Evolutionary conservation across 2,113 vertebrate species (phyloP).

Genomic region (Dipodomys stephensi): DNA sequence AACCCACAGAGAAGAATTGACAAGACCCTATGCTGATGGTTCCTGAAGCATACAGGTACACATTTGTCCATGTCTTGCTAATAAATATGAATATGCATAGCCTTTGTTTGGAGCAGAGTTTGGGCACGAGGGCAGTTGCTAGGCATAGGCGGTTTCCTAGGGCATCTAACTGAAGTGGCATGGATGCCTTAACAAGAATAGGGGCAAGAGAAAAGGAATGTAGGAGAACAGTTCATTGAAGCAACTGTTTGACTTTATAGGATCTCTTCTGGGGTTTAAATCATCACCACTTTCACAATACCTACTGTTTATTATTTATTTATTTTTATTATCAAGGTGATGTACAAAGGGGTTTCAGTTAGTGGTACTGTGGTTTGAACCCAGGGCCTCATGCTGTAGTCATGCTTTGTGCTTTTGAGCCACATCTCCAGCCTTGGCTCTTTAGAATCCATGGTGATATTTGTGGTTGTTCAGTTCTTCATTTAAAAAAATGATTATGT

Average conservation of each 20-base stretch:
- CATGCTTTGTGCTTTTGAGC: too few relatives aligned
- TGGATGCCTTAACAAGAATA: not conserved
- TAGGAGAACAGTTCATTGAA: not conserved
- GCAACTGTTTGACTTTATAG: not conserved
- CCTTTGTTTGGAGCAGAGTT: not conserved
- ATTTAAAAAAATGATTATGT: slow-evolving; percentile 43
- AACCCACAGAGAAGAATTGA: not conserved
- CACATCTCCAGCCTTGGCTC: not conserved
- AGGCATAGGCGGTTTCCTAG: not conserved
- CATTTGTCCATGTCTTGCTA: not conserved
- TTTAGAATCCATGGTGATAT: not conserved
- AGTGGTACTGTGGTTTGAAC: too few relatives aligned
- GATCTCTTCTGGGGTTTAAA: not conserved
- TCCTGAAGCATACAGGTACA: not conserved
- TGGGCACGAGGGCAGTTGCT: not conserved
- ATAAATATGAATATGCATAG: not conserved
- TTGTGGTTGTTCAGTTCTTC: not conserved
- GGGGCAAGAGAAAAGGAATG: rapidly evolving
- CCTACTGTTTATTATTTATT: too few relatives aligned
- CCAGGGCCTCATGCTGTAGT: too few relatives aligned
- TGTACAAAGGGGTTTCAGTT: too few relatives aligned
- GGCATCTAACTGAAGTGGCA: not conserved
- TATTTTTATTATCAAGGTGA: too few relatives aligned
- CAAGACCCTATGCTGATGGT: rapidly evolving
- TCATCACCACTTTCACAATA: not conserved